Evolutionary conservation across 2,113 vertebrate genomes (phyloP).

Genomic region (Rhipidura dahli): DNA sequence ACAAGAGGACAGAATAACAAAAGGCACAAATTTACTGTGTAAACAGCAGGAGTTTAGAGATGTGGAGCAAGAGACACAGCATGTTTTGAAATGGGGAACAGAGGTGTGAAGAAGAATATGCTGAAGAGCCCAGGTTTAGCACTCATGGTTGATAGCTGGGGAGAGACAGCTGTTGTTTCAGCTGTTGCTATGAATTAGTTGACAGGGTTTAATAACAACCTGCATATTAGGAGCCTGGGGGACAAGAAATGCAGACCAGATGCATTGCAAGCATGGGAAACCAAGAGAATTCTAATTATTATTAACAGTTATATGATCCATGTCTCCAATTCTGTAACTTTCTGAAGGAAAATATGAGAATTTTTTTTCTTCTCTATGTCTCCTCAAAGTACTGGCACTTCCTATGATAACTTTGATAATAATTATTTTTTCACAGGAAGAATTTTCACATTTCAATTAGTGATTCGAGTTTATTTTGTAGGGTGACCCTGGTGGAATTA

Average conservation of each 20-base stretch:
- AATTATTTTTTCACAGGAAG: not conserved
- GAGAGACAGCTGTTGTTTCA: not conserved
- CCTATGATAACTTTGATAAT: not conserved
- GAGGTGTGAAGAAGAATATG: not conserved
- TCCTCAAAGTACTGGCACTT: not conserved
- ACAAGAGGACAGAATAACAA: not conserved
- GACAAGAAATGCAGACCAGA: not conserved
- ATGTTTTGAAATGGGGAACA: not conserved
- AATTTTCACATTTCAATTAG: not conserved
- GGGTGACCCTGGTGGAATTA: conserved; percentile 84
- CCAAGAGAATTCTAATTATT: not conserved
- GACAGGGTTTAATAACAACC: not conserved
- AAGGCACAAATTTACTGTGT: not conserved
- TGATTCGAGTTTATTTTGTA: conserved; percentile 48
- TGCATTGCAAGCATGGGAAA: not conserved
- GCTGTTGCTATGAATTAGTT: not conserved
- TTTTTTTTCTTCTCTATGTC: not conserved
- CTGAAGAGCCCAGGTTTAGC: not conserved
- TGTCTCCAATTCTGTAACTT: not conserved
- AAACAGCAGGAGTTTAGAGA: not conserved
- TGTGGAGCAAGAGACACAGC: not conserved
- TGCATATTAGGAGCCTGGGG: not conserved
- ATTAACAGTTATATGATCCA: not conserved
- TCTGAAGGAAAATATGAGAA: not conserved
- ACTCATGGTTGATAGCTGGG: not conserved